Evolutionary conservation across 2,888 invertebrate species (phyloP).

Genomic region (Drosophila hawaiiensis): DNA sequence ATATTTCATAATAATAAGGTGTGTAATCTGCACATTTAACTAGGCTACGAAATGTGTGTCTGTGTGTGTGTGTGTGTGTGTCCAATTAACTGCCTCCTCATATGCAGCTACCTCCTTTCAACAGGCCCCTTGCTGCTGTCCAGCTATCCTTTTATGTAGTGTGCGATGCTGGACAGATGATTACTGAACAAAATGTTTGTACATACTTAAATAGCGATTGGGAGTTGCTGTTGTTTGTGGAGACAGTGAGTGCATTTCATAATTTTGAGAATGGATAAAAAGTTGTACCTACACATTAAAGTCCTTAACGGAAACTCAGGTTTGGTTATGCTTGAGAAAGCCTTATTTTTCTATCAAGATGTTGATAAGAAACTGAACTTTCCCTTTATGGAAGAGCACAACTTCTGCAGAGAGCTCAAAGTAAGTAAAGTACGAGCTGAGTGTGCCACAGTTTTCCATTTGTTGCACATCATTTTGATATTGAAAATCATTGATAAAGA

Average conservation of each 20-base stretch:
- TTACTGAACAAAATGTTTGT: constrained; percentile 47
- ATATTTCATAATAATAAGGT: constrained; percentile 81
- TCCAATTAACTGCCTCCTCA: constrained; percentile 55
- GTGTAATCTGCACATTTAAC: constrained; percentile 78
- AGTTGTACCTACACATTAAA: not conserved
- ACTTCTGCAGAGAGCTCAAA: not conserved
- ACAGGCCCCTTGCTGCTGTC: not conserved
- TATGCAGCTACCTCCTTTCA: constrained; percentile 6
- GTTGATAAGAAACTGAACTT: not conserved
- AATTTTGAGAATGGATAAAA: not conserved
- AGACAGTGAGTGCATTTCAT: not conserved
- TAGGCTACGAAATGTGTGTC: constrained; percentile 49
- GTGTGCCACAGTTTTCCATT: not conserved
- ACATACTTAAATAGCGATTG: constrained; percentile 52
- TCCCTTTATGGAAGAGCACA: not conserved
- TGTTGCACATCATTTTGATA: not conserved
- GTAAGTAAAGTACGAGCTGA: too few species aligned
- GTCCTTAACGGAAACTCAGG: not conserved
- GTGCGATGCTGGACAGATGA: constrained; percentile 13
- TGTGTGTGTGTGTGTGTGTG: constrained; percentile 43
- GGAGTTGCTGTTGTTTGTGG: not conserved
- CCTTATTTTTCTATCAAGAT: not conserved
- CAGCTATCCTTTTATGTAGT: constrained; percentile 15
- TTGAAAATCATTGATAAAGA: not conserved
- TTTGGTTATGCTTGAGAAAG: not conserved